These are phyloP conservation scores for Elysia chlorotica DNA, from an alignment of 1,140 invertebrate genomes.

Conservation along the genomic window DNA sequence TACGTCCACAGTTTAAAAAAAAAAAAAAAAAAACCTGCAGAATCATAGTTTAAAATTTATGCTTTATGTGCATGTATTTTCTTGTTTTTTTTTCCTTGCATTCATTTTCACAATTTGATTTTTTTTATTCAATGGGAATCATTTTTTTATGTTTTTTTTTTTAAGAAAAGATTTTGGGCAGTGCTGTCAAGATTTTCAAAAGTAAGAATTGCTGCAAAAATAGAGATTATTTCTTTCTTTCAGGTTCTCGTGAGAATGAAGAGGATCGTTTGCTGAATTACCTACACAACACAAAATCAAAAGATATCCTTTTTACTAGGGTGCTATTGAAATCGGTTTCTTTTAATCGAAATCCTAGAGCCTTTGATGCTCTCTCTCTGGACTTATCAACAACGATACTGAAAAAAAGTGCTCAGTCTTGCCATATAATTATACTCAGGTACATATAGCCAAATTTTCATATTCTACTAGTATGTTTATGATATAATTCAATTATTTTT, in stretches of 20 bases:
- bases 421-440: constrained; percentile 36
- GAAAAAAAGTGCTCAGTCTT: constrained; percentile 16
- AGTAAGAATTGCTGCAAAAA: not conserved
- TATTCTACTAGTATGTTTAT: not conserved
- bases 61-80: not conserved
- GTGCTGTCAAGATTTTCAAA: not conserved
- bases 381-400: constrained; percentile 23
- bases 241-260: constrained; percentile 47
- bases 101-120: not conserved
- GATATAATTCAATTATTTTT: too few relatives aligned
- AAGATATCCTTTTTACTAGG: constrained; percentile 21
- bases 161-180: not conserved
- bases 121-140: too few relatives aligned
- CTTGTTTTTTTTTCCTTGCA: not conserved
- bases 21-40: too few relatives aligned
- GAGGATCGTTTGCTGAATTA: constrained; percentile 41
- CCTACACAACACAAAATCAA: constrained; percentile 28
- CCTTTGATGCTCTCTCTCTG: not conserved
- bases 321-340: constrained; percentile 11
- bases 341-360: not conserved
- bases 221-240: constrained; percentile 1
- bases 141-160: not conserved
- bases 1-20: too few relatives aligned
- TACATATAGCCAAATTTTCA: not conserved
- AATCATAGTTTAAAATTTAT: not conserved